Evolutionary conservation across 2,888 invertebrate species (phyloP).

Genomic region (Ectropis crepuscularia): DNA sequence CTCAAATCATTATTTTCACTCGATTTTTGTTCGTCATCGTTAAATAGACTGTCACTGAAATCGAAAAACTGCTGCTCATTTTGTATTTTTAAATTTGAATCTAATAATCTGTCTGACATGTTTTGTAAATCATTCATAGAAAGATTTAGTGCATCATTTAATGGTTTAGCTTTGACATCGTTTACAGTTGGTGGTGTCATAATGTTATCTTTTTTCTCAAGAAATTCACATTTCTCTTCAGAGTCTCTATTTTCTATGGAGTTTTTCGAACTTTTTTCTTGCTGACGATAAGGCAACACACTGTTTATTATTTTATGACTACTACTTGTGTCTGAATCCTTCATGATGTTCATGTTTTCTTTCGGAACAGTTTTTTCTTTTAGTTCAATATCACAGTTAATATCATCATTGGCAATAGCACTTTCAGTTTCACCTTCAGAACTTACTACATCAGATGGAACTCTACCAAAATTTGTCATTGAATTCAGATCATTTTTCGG

Average conservation of each 20-base stretch:
- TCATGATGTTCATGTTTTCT: slow-evolving; percentile 8
- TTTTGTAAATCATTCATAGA: slow-evolving; percentile 63
- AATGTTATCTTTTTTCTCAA: slow-evolving; percentile 14
- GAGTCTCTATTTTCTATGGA: slow-evolving; percentile 9
- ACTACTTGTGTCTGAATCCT: slow-evolving; percentile 33
- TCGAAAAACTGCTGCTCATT: slow-evolving; percentile 20
- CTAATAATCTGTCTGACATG: slow-evolving; percentile 63
- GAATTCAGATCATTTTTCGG: neutral
- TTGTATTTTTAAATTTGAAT: slow-evolving; percentile 27
- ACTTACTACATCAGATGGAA: neutral
- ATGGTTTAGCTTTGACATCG: slow-evolving; percentile 12
- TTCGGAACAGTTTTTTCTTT: neutral
- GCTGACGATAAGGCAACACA: neutral
- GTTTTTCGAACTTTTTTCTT: neutral
- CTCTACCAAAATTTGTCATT: neutral
- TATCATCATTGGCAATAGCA: neutral
- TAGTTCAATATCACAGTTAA: neutral
- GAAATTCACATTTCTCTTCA: slow-evolving; percentile 15
- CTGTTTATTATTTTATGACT: slow-evolving; percentile 20
- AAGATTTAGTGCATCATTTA: slow-evolving; percentile 23
- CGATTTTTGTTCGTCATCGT: slow-evolving; percentile 2
- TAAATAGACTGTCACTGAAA: slow-evolving; percentile 5
- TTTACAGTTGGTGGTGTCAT: neutral
- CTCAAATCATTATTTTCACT: neutral
- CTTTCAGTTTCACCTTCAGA: neutral